Percentiles rank a stretch among this genome's conserved stretches.
phyloP scores from a whole-genome alignment of 2,797 vertebrate species.

The Peromyscus eremicus region DNA sequence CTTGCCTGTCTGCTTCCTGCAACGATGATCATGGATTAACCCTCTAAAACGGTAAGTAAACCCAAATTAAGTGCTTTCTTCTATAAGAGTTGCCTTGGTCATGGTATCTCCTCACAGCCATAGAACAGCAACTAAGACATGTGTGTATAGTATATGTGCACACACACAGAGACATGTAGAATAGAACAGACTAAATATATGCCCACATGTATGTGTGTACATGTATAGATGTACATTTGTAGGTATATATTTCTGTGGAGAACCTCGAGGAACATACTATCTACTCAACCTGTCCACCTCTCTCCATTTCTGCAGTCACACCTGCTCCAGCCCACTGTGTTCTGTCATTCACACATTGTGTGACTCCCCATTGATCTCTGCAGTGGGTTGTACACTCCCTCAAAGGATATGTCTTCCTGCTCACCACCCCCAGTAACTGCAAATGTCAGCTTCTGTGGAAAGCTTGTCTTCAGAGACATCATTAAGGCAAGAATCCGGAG shows the following conservation, averaged over 20 bases:
- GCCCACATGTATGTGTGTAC: not conserved
- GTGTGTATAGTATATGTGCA: not conserved
- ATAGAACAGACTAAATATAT: not conserved
- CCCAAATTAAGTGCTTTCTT: not conserved
- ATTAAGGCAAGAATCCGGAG: not conserved
- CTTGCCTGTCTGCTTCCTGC: not conserved
- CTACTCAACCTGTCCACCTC: not conserved
- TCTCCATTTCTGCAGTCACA: not conserved
- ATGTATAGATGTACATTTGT: not conserved
- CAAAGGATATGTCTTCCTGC: not conserved
- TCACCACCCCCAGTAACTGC: not conserved
- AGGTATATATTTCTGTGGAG: not conserved
- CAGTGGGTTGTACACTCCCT: not conserved
- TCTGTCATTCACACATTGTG: not conserved
- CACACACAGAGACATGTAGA: not conserved
- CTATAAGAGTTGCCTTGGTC: not conserved
- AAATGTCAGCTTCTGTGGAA: constrained; percentile 46
- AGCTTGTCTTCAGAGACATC: not conserved
- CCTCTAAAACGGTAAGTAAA: not conserved
- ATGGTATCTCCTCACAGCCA: not conserved
- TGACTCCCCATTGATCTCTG: not conserved
- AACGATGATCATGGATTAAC: not conserved
- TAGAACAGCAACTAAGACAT: not conserved
- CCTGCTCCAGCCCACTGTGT: not conserved
- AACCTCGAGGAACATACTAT: not conserved